Base-by-base conservation (phyloP, 1,140 invertebrate species). In the Aphelenchoides fujianensis region DNA sequence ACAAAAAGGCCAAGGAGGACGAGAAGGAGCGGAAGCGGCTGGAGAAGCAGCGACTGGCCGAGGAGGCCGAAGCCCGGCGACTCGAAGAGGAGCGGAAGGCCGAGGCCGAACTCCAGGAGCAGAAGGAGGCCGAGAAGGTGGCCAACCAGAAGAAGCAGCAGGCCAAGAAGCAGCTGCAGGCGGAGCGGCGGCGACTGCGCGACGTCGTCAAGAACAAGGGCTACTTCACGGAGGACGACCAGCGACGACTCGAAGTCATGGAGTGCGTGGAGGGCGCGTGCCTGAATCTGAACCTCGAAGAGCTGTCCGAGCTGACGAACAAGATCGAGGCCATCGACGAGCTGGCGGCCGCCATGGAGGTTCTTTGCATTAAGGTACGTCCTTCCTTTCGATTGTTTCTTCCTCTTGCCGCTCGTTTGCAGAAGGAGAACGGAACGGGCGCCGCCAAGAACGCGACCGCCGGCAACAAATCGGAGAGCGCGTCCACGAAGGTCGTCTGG, bases 1-100 rank as follows among this genome's bases (percentile, higher is more conserved):
- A 72, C 12, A 59, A 64, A 31, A 91, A 94, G 75, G 90, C 89
- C 72, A 97, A 96, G 85, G 87, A 91, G 41, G 92, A 77, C 12
- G 77, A 75, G 36, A 78, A 81, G 61, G 79, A 78, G 16, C 70
- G 87, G 84, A 82, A 88, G 85, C 5, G 83, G 30, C 75, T 77
- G n/a, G 61, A 64, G 35, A 34, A 54, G n/a, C 23, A 62, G 54
- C 87, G 12, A 82, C 90, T 63, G 87, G 89, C 63, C 67, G 54
- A 59, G 35, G 75, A 77, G 2, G 75, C 68, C 5, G 52, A 64
- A 34, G 78, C 59, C 34, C 66, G 27, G 27, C 1, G 9, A 67
- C 19, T 37, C 5, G 76, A 72, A 34, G 76, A 71, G 37, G 73
- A 76, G 36, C 67, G 72, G 16, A 2, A n/a, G 19, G 19, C 30